Evolutionary conservation across 2,113 vertebrate genomes (phyloP).

Genomic region (Steatornis caripensis): DNA sequence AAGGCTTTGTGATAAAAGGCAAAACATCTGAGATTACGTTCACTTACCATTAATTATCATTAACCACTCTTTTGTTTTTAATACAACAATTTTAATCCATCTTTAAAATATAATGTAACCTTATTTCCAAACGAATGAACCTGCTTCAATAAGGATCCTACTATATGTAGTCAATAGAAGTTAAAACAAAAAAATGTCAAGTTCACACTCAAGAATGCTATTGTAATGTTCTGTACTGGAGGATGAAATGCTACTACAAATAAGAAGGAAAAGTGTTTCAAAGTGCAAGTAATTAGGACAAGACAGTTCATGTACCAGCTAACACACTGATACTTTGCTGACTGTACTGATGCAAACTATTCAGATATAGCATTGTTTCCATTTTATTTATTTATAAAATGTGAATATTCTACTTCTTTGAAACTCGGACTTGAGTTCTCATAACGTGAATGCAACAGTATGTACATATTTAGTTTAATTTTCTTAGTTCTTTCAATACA

Average conservation of each 20-base stretch:
- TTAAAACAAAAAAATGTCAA: background rate
- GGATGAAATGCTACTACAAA: background rate
- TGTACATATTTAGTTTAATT: background rate
- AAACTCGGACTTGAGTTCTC: background rate
- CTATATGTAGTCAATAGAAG: background rate
- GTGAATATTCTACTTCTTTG: background rate
- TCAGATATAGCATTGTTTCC: background rate
- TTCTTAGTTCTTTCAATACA: background rate
- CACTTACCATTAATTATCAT: background rate
- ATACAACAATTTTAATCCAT: background rate
- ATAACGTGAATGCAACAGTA: background rate
- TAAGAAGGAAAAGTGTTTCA: background rate
- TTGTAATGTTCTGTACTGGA: background rate
- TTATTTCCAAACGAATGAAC: background rate
- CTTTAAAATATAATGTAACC: background rate
- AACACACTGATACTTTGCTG: background rate
- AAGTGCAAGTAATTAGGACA: background rate
- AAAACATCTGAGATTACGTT: background rate
- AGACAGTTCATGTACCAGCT: background rate
- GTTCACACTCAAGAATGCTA: background rate
- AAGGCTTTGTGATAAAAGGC: background rate
- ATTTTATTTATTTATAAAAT: background rate
- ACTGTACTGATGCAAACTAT: background rate
- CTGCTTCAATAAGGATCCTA: background rate
- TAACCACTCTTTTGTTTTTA: background rate